Base-by-base conservation (phyloP, 2,888 invertebrate species). In the Pseudococcus viburni region DNA sequence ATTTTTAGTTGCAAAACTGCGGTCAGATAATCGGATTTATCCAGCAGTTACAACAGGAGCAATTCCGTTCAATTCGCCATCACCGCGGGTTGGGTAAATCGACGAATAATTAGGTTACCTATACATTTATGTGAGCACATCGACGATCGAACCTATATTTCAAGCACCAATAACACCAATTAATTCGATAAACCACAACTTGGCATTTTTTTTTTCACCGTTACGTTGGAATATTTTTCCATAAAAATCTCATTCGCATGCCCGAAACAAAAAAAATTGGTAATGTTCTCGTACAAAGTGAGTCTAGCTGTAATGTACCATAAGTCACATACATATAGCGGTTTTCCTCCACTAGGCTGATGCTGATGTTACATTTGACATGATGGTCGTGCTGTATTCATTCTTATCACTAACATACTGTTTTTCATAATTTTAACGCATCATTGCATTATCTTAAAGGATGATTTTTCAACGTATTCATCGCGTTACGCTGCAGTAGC, bases 101-200 rank as follows among this genome's bases (percentile, higher is more conserved):
- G 22, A 42, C 42, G 19, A 80, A 80, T 80, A 80, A 80, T 80
- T 80, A 80, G 80, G 80, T 80, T 80, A 80, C n/a, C n/a, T 17
- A 15, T 5, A 33, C 68, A 73, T 33, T 19, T 59, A 7, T 19
- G 19, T 59, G 17, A 5, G 33, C 68, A 73, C 12, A 33, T 33
- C 26, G 26, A 33, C 26, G 26, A 73, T 73, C 33, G 68, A 73
- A 73, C 68, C 80, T 80, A 80, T 80, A 80, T 80, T 80, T 80
- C 80, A 80, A 80, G 80, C 80, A 80, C 42, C 80, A 80, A 80
- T 80, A 80, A 80, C 80, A 80, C 42, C 80, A 80, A 80, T 80
- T 80, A 80, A 80, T 80, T 80, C 80, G 80, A 80, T 80, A 80
- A 80, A 80, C 80, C 80, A 80, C 80, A 80, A 80, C 12, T 80